Evolutionary conservation across 2,888 invertebrate genomes (phyloP).

Genomic region (Caenorhabditis sp.): DNA sequence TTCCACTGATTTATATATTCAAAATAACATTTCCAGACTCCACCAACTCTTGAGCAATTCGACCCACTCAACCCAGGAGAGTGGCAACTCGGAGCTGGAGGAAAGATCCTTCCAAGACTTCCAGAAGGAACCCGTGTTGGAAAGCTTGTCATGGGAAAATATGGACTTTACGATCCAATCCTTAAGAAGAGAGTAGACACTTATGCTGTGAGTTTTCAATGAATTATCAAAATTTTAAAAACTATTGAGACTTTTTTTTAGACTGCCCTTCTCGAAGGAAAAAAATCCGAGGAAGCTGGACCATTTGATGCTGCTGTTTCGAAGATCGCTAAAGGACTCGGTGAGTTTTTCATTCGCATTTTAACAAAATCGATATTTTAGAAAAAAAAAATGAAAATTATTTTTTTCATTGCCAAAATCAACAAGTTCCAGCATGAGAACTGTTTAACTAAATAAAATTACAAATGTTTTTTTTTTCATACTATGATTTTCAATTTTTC

Average conservation of each 20-base stretch:
- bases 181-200: constrained; percentile 63
- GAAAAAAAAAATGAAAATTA: no score
- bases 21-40: constrained; percentile 24
- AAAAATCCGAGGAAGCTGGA: constrained; percentile 66
- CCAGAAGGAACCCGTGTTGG: constrained; percentile 68
- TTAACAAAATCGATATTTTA: no score
- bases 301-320: constrained; percentile 57
- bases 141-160: constrained; percentile 70
- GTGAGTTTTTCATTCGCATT: no score
- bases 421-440: no score
- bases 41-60: constrained; percentile 68
- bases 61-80: constrained; percentile 69
- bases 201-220: constrained; percentile 47
- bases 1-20: background rate
- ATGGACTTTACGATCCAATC: constrained; percentile 67
- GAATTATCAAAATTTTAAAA: background rate
- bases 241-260: constrained; percentile 25
- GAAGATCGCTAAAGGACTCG: constrained; percentile 54
- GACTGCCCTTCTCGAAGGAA: constrained; percentile 66
- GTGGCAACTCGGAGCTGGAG: constrained; percentile 66
- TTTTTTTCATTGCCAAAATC: no score
- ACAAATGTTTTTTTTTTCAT: no score
- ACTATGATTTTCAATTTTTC: no score
- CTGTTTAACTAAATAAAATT: no score
- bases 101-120: constrained; percentile 69